A percentile compares a stretch with the other conserved stretches of the same genome.
Conservation (phyloP, 2,797 vertebrate genomes). For the Syndactyla subalaris region DNA sequence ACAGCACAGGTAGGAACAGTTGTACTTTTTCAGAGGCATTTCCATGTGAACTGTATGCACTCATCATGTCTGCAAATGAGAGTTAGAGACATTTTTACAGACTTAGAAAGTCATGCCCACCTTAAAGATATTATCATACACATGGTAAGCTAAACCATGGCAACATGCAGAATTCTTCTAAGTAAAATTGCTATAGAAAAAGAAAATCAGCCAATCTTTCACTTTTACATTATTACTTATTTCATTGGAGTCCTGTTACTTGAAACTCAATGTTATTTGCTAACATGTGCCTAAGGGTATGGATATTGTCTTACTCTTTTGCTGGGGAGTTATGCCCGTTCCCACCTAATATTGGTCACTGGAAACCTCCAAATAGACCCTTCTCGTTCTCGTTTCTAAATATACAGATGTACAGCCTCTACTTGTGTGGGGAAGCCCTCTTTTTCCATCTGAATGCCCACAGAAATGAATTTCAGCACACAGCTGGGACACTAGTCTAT, state of each 20-base stretch:
- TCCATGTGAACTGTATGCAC: neutral
- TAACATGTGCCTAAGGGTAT: neutral
- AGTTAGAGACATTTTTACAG: neutral
- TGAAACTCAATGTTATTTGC: neutral
- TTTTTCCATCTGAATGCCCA: neutral
- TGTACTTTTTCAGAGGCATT: neutral
- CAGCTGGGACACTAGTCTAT: neutral
- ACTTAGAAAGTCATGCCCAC: neutral
- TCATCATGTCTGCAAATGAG: neutral
- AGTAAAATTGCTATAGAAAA: neutral
- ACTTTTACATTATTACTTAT: neutral
- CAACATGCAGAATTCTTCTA: neutral
- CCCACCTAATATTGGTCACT: fast-evolving
- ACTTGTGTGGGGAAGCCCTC: neutral
- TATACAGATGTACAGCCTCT: neutral
- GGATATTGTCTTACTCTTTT: neutral
- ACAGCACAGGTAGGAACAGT: neutral
- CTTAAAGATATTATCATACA: neutral
- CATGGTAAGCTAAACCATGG: neutral
- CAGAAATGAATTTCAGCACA: neutral
- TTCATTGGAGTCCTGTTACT: neutral
- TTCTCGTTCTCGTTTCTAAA: neutral
- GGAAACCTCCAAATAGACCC: neutral
- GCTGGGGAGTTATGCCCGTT: neutral
- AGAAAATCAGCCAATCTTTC: neutral